A percentile compares a stretch with the other conserved stretches of the same genome.
phyloP scores from a whole-genome alignment of 2,113 vertebrate genomes.

The Hydrochoerus hydrochaeris region DNA sequence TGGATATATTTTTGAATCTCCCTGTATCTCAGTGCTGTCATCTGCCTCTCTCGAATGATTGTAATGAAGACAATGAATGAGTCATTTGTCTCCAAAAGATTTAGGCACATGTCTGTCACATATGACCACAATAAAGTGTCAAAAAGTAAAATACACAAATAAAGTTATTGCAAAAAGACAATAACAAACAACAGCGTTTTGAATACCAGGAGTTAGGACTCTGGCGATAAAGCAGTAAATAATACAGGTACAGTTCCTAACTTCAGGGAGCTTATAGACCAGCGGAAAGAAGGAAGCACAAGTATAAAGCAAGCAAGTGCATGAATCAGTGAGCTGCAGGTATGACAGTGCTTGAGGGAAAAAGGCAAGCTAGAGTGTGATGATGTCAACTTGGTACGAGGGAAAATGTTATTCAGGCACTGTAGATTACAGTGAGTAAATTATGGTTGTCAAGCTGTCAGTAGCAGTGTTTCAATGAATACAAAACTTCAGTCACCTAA shows the following conservation, averaged over 20 bases:
- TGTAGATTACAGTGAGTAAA: background rate
- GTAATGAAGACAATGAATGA: background rate
- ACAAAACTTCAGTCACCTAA: background rate
- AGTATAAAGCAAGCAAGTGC: background rate
- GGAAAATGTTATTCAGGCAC: background rate
- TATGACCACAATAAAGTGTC: background rate
- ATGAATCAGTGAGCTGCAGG: background rate
- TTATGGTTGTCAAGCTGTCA: background rate
- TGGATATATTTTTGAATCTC: background rate
- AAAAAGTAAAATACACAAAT: background rate
- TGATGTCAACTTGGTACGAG: accelerated
- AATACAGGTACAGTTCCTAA: background rate
- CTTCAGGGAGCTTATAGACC: background rate
- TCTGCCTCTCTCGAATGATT: background rate
- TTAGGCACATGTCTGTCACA: background rate
- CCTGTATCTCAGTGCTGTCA: background rate
- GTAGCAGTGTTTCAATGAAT: background rate
- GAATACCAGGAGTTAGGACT: background rate
- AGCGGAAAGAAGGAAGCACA: background rate
- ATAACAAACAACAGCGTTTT: background rate
- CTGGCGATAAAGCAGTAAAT: background rate
- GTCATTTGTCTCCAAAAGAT: background rate
- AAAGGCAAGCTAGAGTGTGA: background rate
- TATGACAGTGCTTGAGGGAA: background rate
- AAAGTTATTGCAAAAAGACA: background rate